Percentiles rank a stretch among this genome's conserved stretches.
These are phyloP conservation scores for Drosophila virilis DNA, from an alignment of 1,140 invertebrate genomes.

Conservation along the genomic window DNA sequence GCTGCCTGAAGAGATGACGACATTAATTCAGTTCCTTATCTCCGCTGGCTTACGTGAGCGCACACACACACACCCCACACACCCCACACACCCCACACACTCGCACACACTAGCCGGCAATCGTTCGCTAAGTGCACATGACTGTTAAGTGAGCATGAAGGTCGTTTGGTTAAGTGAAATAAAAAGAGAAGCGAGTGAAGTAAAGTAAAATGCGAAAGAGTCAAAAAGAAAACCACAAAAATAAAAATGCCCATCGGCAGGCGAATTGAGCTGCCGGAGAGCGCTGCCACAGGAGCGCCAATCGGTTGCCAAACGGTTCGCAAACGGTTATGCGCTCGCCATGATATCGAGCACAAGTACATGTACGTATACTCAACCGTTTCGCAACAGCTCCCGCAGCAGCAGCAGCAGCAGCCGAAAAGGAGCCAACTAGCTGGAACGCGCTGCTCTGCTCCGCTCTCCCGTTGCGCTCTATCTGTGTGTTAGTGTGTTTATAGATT, in stretches of 20 bases:
- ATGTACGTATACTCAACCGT: slow-evolving; percentile 40
- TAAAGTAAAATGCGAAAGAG: slow-evolving; percentile 26
- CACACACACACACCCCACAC: slow-evolving; percentile 21
- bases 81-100: slow-evolving; percentile 9
- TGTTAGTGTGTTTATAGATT: not conserved
- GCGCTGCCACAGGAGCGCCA: slow-evolving; percentile 45
- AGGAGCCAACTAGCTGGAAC: slow-evolving; percentile 44
- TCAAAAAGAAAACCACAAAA: slow-evolving; percentile 15
- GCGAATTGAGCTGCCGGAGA: not conserved
- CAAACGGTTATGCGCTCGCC: slow-evolving; percentile 52
- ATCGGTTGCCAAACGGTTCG: slow-evolving; percentile 58
- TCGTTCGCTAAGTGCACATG: slow-evolving; percentile 57
- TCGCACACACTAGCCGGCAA: slow-evolving; percentile 15
- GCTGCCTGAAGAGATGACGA: not conserved
- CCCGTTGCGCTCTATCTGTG: slow-evolving; percentile 2
- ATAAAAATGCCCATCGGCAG: slow-evolving; percentile 47
- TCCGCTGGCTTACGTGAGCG: slow-evolving; percentile 64
- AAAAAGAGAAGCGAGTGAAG: slow-evolving; percentile 24
- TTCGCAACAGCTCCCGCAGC: slow-evolving; percentile 52
- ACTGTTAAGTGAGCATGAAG: slow-evolving; percentile 73
- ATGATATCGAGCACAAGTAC: not conserved
- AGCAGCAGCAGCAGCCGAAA: slow-evolving; percentile 24
- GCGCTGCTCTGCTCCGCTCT: slow-evolving; percentile 22
- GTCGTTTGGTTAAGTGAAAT: slow-evolving; percentile 67
- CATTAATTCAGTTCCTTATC: slow-evolving; percentile 20